Percentiles rank a stretch among this genome's conserved stretches.
These are phyloP conservation scores for Heliconius cydno DNA, from an alignment of 2,888 invertebrate genomes.

Conservation along the genomic window DNA sequence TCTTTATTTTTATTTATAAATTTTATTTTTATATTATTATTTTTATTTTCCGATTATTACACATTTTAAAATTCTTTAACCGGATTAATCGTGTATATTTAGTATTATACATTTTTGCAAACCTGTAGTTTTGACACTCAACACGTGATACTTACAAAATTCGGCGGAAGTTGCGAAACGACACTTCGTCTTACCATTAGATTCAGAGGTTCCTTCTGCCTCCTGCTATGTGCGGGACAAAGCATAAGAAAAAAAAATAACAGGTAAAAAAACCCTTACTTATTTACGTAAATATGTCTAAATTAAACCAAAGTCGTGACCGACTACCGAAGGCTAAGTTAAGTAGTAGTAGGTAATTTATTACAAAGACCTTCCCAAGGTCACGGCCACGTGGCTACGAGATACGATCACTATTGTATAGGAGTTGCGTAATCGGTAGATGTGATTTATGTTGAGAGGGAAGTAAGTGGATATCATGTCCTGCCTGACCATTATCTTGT, in stretches of 20 bases:
- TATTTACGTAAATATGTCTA: background rate
- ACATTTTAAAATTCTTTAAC: too few relatives aligned
- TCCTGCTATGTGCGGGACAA: too few relatives aligned
- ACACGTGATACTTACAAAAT: too few relatives aligned
- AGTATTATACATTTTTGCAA: too few relatives aligned
- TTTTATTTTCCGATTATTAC: too few relatives aligned
- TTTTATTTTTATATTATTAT: too few relatives aligned
- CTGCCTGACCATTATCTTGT: background rate
- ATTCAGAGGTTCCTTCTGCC: too few relatives aligned
- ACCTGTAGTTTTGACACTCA: too few relatives aligned
- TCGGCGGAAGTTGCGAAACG: too few relatives aligned
- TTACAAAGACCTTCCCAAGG: constrained; percentile 15
- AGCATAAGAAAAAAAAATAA: background rate
- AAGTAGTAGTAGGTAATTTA: constrained; percentile 11
- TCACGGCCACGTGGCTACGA: constrained; percentile 21
- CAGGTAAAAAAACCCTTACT: background rate
- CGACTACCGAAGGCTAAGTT: background rate
- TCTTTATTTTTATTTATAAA: too few relatives aligned
- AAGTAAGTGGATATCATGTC: background rate
- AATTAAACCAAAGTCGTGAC: background rate
- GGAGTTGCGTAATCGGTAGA: constrained; percentile 26
- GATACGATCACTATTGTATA: constrained; percentile 33
- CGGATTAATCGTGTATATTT: too few relatives aligned
- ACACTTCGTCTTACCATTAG: too few relatives aligned
- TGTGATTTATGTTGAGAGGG: constrained; percentile 6